Percentiles rank a stretch among this genome's conserved stretches.
Evolutionary conservation across 2,797 vertebrate genomes (phyloP).

Genomic region (Enteromius mattozi): DNA sequence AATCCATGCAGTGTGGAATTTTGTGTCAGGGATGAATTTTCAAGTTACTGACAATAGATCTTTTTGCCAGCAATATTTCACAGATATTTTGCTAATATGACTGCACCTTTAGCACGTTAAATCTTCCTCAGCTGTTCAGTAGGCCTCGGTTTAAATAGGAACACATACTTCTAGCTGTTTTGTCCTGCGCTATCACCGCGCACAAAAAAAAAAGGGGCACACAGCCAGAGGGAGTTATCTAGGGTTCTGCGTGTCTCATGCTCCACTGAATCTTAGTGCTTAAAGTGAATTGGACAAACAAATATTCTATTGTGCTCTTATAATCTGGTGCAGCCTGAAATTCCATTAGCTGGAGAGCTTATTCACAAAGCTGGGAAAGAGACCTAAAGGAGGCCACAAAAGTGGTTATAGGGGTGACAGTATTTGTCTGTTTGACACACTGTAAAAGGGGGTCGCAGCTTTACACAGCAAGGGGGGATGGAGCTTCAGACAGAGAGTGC

Average conservation of each 20-base stretch:
- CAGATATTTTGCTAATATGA: neutral
- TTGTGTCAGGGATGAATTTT: neutral
- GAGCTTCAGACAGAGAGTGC: slow-evolving; percentile 22
- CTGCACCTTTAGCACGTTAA: slow-evolving; percentile 26
- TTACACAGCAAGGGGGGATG: slow-evolving; percentile 34
- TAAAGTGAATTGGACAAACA: slow-evolving; percentile 68
- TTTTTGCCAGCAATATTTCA: neutral
- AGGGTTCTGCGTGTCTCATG: slow-evolving; percentile 67
- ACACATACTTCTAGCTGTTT: slow-evolving; percentile 56
- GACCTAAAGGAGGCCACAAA: slow-evolving; percentile 68
- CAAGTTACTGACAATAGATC: neutral
- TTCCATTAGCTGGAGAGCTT: slow-evolving; percentile 69
- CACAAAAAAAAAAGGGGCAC: slow-evolving; percentile 66
- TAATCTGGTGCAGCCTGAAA: slow-evolving; percentile 74
- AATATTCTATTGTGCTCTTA: slow-evolving; percentile 63
- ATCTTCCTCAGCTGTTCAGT: slow-evolving; percentile 75
- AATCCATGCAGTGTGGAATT: neutral
- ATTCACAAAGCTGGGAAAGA: slow-evolving; percentile 75
- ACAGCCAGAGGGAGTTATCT: slow-evolving; percentile 66
- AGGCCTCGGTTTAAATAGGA: slow-evolving; percentile 68
- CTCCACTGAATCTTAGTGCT: slow-evolving; percentile 73
- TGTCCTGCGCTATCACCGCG: slow-evolving; percentile 61
- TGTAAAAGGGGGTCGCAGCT: slow-evolving; percentile 72
- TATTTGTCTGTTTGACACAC: slow-evolving; percentile 77
- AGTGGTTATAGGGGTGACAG: slow-evolving; percentile 72